Conservation (phyloP, 2,797 vertebrate genomes). For the Prionace glauca region DNA sequence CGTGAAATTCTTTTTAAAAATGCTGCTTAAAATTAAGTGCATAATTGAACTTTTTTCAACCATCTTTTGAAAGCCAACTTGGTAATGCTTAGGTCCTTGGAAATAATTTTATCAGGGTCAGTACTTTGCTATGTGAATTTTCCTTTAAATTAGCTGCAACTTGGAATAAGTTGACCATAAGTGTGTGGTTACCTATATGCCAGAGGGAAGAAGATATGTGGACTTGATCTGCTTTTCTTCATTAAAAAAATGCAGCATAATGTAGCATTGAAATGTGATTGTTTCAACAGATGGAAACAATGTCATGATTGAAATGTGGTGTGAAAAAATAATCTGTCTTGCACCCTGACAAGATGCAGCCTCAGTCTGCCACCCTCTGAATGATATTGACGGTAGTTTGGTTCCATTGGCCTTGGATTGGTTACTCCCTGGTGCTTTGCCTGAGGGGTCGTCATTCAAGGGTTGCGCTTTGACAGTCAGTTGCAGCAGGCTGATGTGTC, state of each 20-base stretch:
- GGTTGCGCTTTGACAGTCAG: neutral
- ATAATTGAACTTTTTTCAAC: neutral
- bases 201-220: conserved; percentile 15
- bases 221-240: neutral
- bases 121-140: neutral
- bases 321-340: too few species aligned
- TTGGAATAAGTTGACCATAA: neutral
- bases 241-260: conserved; percentile 28
- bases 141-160: neutral
- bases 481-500: neutral
- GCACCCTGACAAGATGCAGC: too few species aligned
- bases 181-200: neutral
- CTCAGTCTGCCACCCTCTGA: neutral
- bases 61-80: neutral
- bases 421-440: neutral
- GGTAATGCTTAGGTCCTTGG: neutral
- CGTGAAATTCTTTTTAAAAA: neutral
- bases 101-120: neutral
- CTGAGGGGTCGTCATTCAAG: neutral
- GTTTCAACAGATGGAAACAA: too few species aligned
- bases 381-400: neutral
- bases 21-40: neutral
- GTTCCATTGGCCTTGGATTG: neutral
- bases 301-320: too few species aligned
- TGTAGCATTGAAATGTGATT: neutral